Evolutionary conservation across 2,113 vertebrate species (phyloP), one percentile per base, ranked within the genome.

Genomic region (Toxotes jaculatrix): DNA sequence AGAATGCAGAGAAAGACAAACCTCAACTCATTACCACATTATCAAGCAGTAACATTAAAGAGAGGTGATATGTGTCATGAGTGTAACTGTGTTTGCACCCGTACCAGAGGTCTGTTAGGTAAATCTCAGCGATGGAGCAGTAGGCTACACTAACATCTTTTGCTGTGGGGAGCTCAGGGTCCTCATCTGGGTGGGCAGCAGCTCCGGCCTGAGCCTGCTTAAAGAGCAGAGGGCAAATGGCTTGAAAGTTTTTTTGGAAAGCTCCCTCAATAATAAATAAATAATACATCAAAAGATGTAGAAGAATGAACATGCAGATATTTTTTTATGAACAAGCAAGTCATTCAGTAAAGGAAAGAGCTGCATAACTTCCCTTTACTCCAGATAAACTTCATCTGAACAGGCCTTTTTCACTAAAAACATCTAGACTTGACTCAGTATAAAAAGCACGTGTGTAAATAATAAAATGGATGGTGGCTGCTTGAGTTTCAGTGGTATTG

Each of bases 21-120:
- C 47, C 7, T 81, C 40, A 66, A 75, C 21, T 70, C 16, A 87
- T 67, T 79, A 76, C 64, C 5, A 73, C 16, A 87, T 67, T 79
- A 76, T 61, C 5, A 73, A 64, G 34, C 32, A 36, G 38, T 21
- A 57, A 59, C 23, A 43, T 40, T 36, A 79, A 63, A 66, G 6
- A 9, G 23, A 53, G 9, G 21, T 65, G 64, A 57, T 5, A 38
- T 13, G 9, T 56, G 63, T 85, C 53, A 65, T 42, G 16, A 70
- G 59, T 60, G 45, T 31, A 34, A 55, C 36, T 76, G 6, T 31
- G 23, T 73, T 21, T 74, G 56, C 32, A 74, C 17, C 32, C 17
- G 73, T 94, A 96, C 96, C 96, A 96, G 77, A 96, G 95, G 92
- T 96, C 96, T 70, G 96, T 95, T 45, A 96, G 91, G 87, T 95